A percentile compares a stretch with the other conserved stretches of the same genome.
phyloP scores from a whole-genome alignment of 2,113 vertebrate genomes.

The Himantopus leucocephalus region DNA sequence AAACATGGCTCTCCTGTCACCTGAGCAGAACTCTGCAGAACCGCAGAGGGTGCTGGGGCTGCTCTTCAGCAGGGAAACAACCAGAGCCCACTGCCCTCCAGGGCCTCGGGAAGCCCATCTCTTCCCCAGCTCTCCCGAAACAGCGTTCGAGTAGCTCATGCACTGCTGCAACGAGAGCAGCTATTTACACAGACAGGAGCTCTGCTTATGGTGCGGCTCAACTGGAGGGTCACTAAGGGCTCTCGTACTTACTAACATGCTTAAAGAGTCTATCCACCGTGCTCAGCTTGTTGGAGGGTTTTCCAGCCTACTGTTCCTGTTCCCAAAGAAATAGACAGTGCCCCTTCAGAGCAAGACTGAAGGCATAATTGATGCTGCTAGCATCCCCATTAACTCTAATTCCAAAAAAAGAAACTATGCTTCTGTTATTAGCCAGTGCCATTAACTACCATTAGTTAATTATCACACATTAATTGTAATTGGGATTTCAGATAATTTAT shows the following conservation, averaged over 20 bases:
- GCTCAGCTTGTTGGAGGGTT: neutral
- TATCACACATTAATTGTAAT: neutral
- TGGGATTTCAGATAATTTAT: neutral
- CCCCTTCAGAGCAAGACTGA: neutral
- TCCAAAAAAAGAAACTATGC: neutral
- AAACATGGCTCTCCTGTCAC: neutral
- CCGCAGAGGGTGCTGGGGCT: neutral
- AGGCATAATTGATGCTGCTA: neutral
- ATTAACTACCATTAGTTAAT: neutral
- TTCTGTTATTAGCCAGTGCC: neutral
- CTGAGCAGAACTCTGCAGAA: neutral
- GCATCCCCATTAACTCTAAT: neutral
- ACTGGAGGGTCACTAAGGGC: fast-evolving
- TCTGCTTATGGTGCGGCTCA: neutral
- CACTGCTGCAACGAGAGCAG: neutral
- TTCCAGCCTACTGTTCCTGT: neutral
- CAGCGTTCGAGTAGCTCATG: fast-evolving
- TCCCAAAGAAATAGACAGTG: neutral
- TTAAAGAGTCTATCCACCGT: neutral
- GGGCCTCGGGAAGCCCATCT: neutral
- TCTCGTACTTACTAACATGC: neutral
- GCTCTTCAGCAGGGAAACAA: neutral
- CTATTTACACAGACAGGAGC: neutral
- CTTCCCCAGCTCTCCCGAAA: neutral
- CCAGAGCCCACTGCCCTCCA: neutral